Evolutionary conservation across 2,888 invertebrate species (phyloP), one percentile per base, ranked within the genome.

Genomic region (Helleia helle): DNA sequence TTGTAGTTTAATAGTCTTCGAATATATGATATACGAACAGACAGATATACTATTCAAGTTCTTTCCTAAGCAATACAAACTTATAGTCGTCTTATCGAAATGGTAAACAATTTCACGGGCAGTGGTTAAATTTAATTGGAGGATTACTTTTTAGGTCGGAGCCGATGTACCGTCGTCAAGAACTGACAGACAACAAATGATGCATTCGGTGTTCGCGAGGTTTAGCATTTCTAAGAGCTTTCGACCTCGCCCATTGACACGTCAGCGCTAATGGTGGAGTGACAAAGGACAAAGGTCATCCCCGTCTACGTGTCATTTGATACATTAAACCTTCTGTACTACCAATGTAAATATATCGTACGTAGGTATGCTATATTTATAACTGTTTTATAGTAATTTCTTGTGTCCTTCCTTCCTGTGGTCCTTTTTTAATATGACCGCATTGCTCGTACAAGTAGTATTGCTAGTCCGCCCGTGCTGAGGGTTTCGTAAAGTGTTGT

Each of bases 51-150:
- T n/a, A n/a, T 18, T 18, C 4, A 18, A 18, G 40, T 31, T 42
- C 41, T 38, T 47, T 48, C 46, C 36, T 48, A 41, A 41, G 37
- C 47, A 40, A 39, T 31, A 17, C 34, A 29, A 41, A 41, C 38
- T 30, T 36, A 38, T 48, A 58, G 41, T 59, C 57, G 59, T 64
- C 58, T 61, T 65, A 68, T 69, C 71, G 65, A 60, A 71, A 71
- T 70, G 69, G 71, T 79, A 75, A 79, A 77, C 75, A 80, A 80
- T 81, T 80, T 79, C 71, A 80, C 77, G 80, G 74, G 52, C 59
- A 70, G 65, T 75, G 73, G 64, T 71, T 75, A 68, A 65, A 77
- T 77, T 75, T 80, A 80, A 81, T 81, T 79, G 79, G 73, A 47
- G 65, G 71, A 71, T 74, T 76, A 74, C 72, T 73, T 79, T 75